Conservation (phyloP, 2,888 invertebrate species). For the Mythimna pallens region DNA sequence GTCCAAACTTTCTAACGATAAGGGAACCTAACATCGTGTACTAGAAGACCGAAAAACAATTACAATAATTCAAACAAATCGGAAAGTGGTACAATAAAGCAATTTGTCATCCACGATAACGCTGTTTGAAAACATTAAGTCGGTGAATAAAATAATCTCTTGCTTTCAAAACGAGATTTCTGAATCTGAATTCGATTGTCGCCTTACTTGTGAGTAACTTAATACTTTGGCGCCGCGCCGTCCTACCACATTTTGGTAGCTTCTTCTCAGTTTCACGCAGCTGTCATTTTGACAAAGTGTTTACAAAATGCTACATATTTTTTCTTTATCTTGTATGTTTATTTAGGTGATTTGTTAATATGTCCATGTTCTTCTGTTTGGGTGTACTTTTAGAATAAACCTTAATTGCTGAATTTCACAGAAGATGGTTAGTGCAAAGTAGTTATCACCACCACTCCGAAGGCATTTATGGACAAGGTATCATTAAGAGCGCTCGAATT, state of each 20-base stretch:
- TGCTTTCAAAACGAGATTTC: constrained; percentile 73
- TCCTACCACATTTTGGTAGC: constrained; percentile 80
- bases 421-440: neutral
- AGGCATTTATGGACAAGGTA: neutral
- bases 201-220: constrained; percentile 77
- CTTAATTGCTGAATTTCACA: neutral
- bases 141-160: constrained; percentile 81
- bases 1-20: constrained; percentile 12
- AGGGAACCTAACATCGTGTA: constrained; percentile 1
- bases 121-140: constrained; percentile 79
- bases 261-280: constrained; percentile 66
- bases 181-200: constrained; percentile 78
- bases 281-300: constrained; percentile 81
- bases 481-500: too few species aligned
- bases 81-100: constrained; percentile 70
- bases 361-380: constrained; percentile 13
- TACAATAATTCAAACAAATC: constrained; percentile 55
- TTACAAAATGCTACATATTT: constrained; percentile 70
- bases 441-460: neutral
- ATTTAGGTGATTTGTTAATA: constrained; percentile 20
- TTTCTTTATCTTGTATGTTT: constrained; percentile 42
- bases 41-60: constrained; percentile 44
- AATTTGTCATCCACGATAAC: constrained; percentile 80
- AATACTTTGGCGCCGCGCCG: constrained; percentile 82
- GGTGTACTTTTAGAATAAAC: too few species aligned